Evolutionary conservation across 2,797 vertebrate species (phyloP), one percentile per base, ranked within the genome.

Genomic region (Arctocebus calabarensis): DNA sequence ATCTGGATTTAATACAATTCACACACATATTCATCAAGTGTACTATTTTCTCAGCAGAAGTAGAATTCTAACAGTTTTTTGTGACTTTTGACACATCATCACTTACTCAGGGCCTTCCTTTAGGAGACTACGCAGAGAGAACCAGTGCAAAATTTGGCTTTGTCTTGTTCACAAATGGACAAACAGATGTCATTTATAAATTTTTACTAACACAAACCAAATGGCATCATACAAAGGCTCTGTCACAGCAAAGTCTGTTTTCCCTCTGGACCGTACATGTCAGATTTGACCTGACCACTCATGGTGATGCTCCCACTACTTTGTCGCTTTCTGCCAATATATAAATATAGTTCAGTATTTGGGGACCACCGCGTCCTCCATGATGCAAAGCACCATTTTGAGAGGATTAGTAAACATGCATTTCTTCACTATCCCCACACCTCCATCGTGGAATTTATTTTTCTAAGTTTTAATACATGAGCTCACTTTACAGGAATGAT

Each of bases 1-100:
- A 95, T 97, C 97, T 98, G 98, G 96, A 98, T 98, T 98, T 98
- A 98, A 98, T 98, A 97, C 88, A 96, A 98, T 98, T 98, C 97
- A 97, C 79, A 37, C 97, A 97, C 77, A 98, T 97, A 97, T 98
- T 97, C 94, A 96, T 97, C 95, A 97, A 97, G 19, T 84, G 66
- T 32, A 84, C 78, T 95, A 81, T 97, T 96, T 98, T 98, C 97
- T 97, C 94, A 94, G 96, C 94, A 98, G 94, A 98, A 97, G 97
- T 34, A 81, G 95, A 97, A 98, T 98, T 98, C 98, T 98, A 98
- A 94, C 92, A 86, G 89, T 95, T 98, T 98, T 97, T 97, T 96
- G 88, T 97, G 96, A 98, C 97, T 98, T 98, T 98, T 98, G 98
- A 98, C 97, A 98, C 81, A 84, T 97, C 98, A 97, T 98, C 97